Evolutionary conservation across 2,797 vertebrate genomes (phyloP).

Genomic region (Phaenicophaeus curvirostris): DNA sequence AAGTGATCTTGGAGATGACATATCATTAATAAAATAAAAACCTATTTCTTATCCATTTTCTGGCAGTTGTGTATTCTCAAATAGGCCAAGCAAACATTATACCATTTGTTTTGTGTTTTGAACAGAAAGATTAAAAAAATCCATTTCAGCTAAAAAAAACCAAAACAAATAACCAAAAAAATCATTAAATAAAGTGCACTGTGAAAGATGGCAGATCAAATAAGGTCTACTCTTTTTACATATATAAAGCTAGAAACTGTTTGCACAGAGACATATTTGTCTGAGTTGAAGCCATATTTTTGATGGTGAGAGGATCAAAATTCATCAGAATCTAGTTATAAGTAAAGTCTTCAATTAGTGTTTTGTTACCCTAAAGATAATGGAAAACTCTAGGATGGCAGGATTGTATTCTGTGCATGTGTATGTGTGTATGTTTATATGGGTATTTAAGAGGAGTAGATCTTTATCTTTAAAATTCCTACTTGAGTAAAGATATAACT

Average conservation of each 20-base stretch:
- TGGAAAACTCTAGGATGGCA: neutral
- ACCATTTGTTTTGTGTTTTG: neutral
- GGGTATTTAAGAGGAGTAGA: neutral
- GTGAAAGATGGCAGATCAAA: neutral
- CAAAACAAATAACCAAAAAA: neutral
- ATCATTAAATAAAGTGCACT: constrained; percentile 11
- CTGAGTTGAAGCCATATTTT: neutral
- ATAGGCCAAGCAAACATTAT: neutral
- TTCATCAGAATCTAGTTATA: neutral
- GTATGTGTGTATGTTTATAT: neutral
- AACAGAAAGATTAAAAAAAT: neutral
- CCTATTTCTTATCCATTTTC: neutral
- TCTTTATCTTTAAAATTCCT: constrained; percentile 3
- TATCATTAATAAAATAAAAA: neutral
- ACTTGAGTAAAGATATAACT: neutral
- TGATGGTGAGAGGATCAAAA: neutral
- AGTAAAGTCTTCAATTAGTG: neutral
- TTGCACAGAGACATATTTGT: neutral
- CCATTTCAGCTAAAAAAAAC: neutral
- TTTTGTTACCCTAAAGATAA: constrained; percentile 1
- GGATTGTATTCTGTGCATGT: neutral
- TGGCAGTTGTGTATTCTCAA: neutral
- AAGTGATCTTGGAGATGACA: neutral
- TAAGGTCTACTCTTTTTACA: neutral
- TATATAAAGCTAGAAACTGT: neutral